Percentiles rank a stretch among this genome's conserved stretches.
Evolutionary conservation across 2,888 invertebrate genomes (phyloP).

Genomic region (Tillus elongatus): DNA sequence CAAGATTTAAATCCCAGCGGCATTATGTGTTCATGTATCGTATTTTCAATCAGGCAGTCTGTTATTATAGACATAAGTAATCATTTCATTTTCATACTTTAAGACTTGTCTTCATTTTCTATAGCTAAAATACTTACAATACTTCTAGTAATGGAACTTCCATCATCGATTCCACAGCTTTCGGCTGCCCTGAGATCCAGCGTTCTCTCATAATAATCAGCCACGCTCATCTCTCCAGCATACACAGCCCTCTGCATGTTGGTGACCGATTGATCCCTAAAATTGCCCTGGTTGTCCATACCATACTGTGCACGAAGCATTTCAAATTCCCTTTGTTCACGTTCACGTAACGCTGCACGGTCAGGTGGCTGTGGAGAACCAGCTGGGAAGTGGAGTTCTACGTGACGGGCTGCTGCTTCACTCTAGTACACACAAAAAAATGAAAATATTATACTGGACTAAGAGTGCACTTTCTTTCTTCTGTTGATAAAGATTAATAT

Average conservation of each 20-base stretch:
- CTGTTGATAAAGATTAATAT: too few species aligned
- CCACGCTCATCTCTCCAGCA: conserved; percentile 75
- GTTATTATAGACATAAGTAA: too few species aligned
- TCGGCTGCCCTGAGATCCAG: conserved; percentile 66
- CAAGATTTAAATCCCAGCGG: too few species aligned
- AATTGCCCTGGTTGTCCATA: conserved; percentile 81
- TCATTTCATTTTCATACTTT: too few species aligned
- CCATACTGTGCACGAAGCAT: conserved; percentile 75
- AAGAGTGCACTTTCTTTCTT: too few species aligned
- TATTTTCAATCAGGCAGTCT: too few species aligned
- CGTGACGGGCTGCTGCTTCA: conserved; percentile 69
- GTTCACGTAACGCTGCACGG: conserved; percentile 58
- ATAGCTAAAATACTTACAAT: conserved; percentile 38
- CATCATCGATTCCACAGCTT: conserved; percentile 71
- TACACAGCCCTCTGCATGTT: conserved; percentile 77
- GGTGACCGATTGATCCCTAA: conserved; percentile 65
- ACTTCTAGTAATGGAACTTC: conserved; percentile 73
- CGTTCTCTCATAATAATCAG: conserved; percentile 76
- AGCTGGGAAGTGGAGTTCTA: conserved; percentile 71
- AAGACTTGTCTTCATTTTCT: too few species aligned
- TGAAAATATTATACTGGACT: conserved; percentile 41
- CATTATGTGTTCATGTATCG: too few species aligned
- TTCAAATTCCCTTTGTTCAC: conserved; percentile 75
- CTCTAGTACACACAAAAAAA: conserved; percentile 27
- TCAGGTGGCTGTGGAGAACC: conserved; percentile 43